Percentiles rank a stretch among this genome's conserved stretches.
phyloP scores from a whole-genome alignment of 1,140 invertebrate genomes.

The Ceratoteleas bidentatus region DNA sequence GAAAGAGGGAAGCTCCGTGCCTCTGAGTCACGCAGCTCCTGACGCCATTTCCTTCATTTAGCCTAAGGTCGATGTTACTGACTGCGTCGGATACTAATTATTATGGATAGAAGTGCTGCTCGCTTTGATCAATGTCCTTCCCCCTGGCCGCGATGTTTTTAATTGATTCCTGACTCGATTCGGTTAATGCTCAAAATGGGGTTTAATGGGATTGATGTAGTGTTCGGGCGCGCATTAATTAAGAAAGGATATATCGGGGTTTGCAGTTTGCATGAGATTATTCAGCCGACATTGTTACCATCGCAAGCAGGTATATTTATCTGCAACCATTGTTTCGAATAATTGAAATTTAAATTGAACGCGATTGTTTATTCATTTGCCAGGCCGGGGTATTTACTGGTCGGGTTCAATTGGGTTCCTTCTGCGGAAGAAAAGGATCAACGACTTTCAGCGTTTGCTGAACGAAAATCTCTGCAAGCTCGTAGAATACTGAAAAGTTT shows the following conservation, averaged over 20 bases:
- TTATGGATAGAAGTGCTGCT: slow-evolving; percentile 47
- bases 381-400: too few relatives aligned
- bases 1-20: slow-evolving; percentile 49
- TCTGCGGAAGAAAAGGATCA: too few relatives aligned
- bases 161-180: slow-evolving; percentile 8
- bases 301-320: slow-evolving; percentile 2
- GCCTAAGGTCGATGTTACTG: too few relatives aligned
- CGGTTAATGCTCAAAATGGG: slow-evolving; percentile 13
- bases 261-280: slow-evolving; percentile 12
- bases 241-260: slow-evolving; percentile 10
- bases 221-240: slow-evolving; percentile 9
- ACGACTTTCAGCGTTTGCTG: neutral
- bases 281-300: neutral
- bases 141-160: too few relatives aligned
- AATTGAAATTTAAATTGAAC: slow-evolving; percentile 19
- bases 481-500: too few relatives aligned
- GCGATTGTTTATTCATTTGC: slow-evolving; percentile 2
- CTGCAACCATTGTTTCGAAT: slow-evolving; percentile 9
- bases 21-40: too few relatives aligned
- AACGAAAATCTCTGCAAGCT: too few relatives aligned
- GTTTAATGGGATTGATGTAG: slow-evolving; percentile 23
- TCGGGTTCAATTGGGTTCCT: too few relatives aligned
- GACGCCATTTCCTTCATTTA: too few relatives aligned
- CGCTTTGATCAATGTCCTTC: slow-evolving; percentile 34
- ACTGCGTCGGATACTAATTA: slow-evolving; percentile 58